A percentile compares a stretch with the other conserved stretches of the same genome.
Evolutionary conservation across 35 echinoderm and acorn worm genomes (phyloP).

Genomic region (Strongylocentrotus purpuratus): DNA sequence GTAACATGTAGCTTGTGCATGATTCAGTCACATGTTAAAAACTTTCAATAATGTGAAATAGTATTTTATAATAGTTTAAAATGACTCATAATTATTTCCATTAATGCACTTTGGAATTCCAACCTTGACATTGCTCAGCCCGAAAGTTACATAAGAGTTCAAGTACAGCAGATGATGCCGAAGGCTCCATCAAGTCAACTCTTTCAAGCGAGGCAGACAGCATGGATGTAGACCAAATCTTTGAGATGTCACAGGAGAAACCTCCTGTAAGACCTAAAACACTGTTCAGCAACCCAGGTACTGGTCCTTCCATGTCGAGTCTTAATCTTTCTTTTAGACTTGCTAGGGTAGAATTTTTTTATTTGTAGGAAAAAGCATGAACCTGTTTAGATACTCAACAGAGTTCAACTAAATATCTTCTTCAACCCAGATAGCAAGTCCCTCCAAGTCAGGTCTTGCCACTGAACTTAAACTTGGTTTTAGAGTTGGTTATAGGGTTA

Average conservation of each 20-base stretch:
- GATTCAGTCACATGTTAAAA: not conserved
- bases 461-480: too few species aligned
- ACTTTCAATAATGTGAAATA: not conserved
- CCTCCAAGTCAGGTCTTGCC: too few species aligned
- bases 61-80: not conserved
- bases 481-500: too few species aligned
- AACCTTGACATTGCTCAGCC: not conserved
- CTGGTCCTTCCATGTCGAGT: not conserved
- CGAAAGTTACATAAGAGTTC: slow-evolving; percentile 29
- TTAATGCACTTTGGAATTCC: not conserved
- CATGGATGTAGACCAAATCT: slow-evolving; percentile 54
- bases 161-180: not conserved
- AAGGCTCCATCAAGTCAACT: slow-evolving; percentile 23
- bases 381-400: too few species aligned
- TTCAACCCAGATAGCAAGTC: too few species aligned
- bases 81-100: not conserved
- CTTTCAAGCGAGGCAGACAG: slow-evolving; percentile 27
- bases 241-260: slow-evolving; percentile 29
- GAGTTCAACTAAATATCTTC: too few species aligned
- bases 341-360: too few species aligned
- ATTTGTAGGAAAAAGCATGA: too few species aligned
- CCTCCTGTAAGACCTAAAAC: slow-evolving; percentile 19
- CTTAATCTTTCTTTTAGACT: too few species aligned
- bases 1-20: not conserved
- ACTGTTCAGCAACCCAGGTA: slow-evolving; percentile 46